Evolutionary conservation across 2,888 invertebrate genomes (phyloP).

Genomic region (Fabriciana adippe): DNA sequence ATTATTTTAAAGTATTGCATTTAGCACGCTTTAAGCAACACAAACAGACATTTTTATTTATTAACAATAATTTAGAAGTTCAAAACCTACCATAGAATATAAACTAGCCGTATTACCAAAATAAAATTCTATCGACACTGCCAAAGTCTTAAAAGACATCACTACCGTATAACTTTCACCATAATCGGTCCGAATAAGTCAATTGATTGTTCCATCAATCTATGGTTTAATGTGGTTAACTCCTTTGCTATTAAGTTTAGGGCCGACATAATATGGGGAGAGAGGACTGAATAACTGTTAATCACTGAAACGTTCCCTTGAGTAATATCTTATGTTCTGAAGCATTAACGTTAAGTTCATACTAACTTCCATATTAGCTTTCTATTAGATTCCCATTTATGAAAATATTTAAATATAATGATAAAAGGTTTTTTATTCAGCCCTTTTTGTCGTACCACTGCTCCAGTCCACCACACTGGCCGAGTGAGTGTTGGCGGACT

Average conservation of each 20-base stretch:
- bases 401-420: too few relatives aligned
- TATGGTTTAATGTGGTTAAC: slow-evolving; percentile 50
- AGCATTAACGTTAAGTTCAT: slow-evolving; percentile 8
- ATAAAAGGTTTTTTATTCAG: too few relatives aligned
- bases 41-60: too few relatives aligned
- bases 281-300: slow-evolving; percentile 49
- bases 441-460: too few relatives aligned
- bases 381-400: neutral
- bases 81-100: too few relatives aligned
- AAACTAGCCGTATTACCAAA: too few relatives aligned
- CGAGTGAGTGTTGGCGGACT: too few relatives aligned
- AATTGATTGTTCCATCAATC: slow-evolving; percentile 41
- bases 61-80: too few relatives aligned
- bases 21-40: too few relatives aligned
- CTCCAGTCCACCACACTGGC: too few relatives aligned
- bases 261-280: slow-evolving; percentile 44
- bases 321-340: slow-evolving; percentile 13
- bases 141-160: slow-evolving; percentile 25
- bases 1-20: too few relatives aligned
- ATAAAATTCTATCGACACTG: neutral
- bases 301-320: slow-evolving; percentile 50
- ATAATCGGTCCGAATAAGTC: slow-evolving; percentile 34
- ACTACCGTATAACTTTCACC: slow-evolving; percentile 31
- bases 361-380: slow-evolving; percentile 8
- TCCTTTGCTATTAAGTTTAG: slow-evolving; percentile 53